Percentiles rank a stretch among this genome's conserved stretches.
These are phyloP conservation scores for Haemorhous mexicanus DNA, from an alignment of 2,113 vertebrate genomes.

Conservation along the genomic window DNA sequence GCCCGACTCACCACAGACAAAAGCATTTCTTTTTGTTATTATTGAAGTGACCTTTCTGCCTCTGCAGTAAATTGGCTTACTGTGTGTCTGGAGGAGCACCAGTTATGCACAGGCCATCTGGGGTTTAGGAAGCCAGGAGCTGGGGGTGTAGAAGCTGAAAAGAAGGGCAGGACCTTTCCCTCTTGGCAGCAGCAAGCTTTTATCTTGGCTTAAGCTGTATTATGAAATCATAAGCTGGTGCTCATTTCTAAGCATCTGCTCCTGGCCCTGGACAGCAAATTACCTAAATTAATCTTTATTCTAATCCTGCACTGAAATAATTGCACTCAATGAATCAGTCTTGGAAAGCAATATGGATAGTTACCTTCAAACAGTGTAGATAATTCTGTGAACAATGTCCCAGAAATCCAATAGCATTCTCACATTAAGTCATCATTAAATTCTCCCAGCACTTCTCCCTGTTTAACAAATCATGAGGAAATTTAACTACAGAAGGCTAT, in stretches of 20 bases:
- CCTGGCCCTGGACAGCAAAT: not conserved
- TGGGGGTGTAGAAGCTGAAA: not conserved
- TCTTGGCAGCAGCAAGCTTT: not conserved
- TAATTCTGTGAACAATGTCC: not conserved
- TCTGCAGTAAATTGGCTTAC: not conserved
- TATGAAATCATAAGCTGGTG: not conserved
- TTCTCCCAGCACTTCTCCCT: not conserved
- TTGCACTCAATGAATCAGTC: not conserved
- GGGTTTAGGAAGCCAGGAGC: not conserved
- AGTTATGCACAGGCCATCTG: not conserved
- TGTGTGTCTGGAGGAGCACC: not conserved
- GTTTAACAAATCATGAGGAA: not conserved
- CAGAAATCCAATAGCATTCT: not conserved
- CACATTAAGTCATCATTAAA: not conserved
- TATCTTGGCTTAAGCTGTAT: not conserved
- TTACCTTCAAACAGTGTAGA: not conserved
- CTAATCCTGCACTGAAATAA: not conserved
- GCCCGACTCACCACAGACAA: not conserved
- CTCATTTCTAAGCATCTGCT: not conserved
- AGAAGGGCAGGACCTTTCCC: not conserved
- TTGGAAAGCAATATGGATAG: not conserved
- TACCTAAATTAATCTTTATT: conserved; percentile 37
- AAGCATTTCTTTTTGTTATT: not conserved
- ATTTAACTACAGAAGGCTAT: not conserved
- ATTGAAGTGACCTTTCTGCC: not conserved